Conservation (phyloP, 2,888 invertebrate genomes). For the Cryptocephalus moraei region DNA sequence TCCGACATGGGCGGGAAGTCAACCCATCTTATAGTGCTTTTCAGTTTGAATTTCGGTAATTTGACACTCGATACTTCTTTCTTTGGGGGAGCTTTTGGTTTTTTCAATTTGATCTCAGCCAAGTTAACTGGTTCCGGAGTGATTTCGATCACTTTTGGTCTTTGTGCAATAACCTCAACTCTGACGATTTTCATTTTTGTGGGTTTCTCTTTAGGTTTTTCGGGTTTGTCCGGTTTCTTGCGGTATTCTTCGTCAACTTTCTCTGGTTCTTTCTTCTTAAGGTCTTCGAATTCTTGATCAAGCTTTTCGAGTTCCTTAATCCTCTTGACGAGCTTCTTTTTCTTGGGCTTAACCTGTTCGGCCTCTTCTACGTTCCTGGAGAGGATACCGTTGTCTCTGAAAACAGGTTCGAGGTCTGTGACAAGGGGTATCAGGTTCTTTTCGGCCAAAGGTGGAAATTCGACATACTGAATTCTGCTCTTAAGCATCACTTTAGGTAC, state of each 20-base stretch:
- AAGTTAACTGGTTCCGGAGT: slow-evolving; percentile 46
- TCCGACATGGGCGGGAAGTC: slow-evolving; percentile 35
- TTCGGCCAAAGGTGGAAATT: slow-evolving; percentile 34
- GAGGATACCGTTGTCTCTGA: slow-evolving; percentile 35
- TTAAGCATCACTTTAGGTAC: slow-evolving; percentile 59
- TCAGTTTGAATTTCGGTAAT: slow-evolving; percentile 57
- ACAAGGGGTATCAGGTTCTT: slow-evolving; percentile 26
- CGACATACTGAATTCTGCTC: slow-evolving; percentile 52
- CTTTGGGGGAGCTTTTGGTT: slow-evolving; percentile 23
- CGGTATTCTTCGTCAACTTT: slow-evolving; percentile 21
- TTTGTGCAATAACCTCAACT: slow-evolving; percentile 38
- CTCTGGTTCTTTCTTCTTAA: slow-evolving; percentile 22
- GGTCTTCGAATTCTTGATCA: slow-evolving; percentile 26
- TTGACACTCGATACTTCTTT: slow-evolving; percentile 27
- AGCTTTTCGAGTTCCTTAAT: slow-evolving; percentile 26
- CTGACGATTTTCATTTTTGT: slow-evolving; percentile 24
- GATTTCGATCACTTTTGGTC: slow-evolving; percentile 47
- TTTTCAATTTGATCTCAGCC: slow-evolving; percentile 53
- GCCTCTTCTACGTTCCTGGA: slow-evolving; percentile 43
- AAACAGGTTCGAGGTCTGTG: slow-evolving; percentile 28
- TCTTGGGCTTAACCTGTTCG: slow-evolving; percentile 26
- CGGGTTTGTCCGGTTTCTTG: slow-evolving; percentile 31
- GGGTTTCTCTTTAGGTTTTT: slow-evolving; percentile 23
- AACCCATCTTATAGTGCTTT: slow-evolving; percentile 53
- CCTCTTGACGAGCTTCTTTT: slow-evolving; percentile 31